Conservation (phyloP, 2,797 vertebrate genomes). For the Sebastes flavidus region DNA sequence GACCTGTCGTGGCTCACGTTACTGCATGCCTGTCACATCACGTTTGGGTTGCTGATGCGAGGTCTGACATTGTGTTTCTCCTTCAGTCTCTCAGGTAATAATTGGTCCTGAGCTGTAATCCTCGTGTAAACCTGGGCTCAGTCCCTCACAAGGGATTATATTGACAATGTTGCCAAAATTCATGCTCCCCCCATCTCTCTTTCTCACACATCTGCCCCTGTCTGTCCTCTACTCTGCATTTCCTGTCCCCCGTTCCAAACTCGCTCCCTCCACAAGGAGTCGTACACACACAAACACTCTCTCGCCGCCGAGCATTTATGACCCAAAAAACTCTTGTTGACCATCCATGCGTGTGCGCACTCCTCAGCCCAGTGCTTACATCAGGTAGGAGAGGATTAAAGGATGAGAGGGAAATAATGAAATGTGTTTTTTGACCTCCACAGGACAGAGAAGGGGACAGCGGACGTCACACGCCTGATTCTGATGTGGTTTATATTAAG, state of each 20-base stretch:
- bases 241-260: background rate
- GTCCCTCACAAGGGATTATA: slow-evolving; percentile 63
- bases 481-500: slow-evolving; percentile 50
- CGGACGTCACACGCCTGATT: slow-evolving; percentile 32
- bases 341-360: slow-evolving; percentile 27
- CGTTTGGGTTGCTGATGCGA: slow-evolving; percentile 45
- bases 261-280: background rate
- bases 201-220: slow-evolving; percentile 27
- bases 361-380: slow-evolving; percentile 40
- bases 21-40: slow-evolving; percentile 63
- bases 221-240: slow-evolving; percentile 23
- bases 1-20: slow-evolving; percentile 53
- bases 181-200: slow-evolving; percentile 7
- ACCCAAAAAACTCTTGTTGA: slow-evolving; percentile 41
- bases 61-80: slow-evolving; percentile 68
- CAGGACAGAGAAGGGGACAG: slow-evolving; percentile 42
- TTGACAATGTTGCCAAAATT: slow-evolving; percentile 60
- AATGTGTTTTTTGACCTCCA: slow-evolving; percentile 74
- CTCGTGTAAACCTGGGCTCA: slow-evolving; percentile 69
- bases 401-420: slow-evolving; percentile 74
- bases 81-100: slow-evolving; percentile 69
- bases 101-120: slow-evolving; percentile 73
- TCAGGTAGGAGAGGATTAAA: slow-evolving; percentile 72
- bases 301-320: slow-evolving; percentile 21
- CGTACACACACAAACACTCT: slow-evolving; percentile 12